phyloP scores from a whole-genome alignment of 2,888 invertebrate genomes.

The Apodemia hepburni region DNA sequence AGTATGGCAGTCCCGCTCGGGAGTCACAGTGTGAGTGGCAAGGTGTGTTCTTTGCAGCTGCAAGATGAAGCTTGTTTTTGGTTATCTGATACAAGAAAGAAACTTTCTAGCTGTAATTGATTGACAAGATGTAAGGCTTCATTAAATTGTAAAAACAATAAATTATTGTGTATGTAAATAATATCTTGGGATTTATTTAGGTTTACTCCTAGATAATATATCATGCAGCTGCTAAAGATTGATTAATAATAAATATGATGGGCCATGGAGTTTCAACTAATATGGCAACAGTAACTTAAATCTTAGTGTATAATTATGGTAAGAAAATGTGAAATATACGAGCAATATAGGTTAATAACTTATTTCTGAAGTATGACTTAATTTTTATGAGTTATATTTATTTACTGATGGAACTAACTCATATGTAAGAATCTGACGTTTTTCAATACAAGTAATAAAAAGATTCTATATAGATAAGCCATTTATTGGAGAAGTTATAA shows the following conservation, averaged over 20 bases:
- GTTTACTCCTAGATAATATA: slow-evolving; percentile 49
- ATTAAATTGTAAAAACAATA: slow-evolving; percentile 80
- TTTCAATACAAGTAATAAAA: no score
- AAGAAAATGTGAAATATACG: no score
- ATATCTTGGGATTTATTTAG: slow-evolving; percentile 73
- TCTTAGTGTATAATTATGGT: not conserved
- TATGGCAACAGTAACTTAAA: slow-evolving; percentile 7
- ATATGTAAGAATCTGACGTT: no score
- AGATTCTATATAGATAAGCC: no score
- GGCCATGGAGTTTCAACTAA: not conserved
- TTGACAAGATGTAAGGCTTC: slow-evolving; percentile 77
- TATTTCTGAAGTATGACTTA: no score
- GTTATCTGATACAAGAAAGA: slow-evolving; percentile 66
- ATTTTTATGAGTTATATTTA: no score
- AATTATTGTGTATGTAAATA: slow-evolving; percentile 81
- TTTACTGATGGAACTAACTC: no score
- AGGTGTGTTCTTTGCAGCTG: slow-evolving; percentile 65
- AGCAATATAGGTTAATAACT: no score
- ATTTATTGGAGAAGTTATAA: no score
- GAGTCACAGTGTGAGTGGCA: slow-evolving; percentile 56
- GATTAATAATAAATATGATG: not conserved
- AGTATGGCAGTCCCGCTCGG: slow-evolving; percentile 30
- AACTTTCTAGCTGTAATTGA: slow-evolving; percentile 76
- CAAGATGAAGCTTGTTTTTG: slow-evolving; percentile 64
- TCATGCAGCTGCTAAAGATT: slow-evolving; percentile 41